phyloP scores from a whole-genome alignment of 2,113 vertebrate genomes.

The Pagrus major region DNA sequence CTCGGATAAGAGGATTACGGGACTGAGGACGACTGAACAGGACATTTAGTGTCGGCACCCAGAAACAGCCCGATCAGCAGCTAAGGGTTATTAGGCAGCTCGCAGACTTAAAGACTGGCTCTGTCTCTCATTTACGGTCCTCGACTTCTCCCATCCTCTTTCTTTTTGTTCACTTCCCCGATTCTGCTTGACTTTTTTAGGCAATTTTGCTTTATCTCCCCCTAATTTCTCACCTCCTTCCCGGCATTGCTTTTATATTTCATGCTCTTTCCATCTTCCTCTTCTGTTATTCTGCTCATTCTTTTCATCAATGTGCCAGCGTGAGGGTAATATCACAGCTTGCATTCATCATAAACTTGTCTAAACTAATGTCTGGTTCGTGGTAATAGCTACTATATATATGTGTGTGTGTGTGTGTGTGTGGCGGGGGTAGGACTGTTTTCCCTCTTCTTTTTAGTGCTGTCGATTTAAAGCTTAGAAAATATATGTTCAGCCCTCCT shows the following conservation, averaged over 20 bases:
- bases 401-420: not conserved
- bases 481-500: slow-evolving; percentile 65
- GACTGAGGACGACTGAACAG: slow-evolving; percentile 64
- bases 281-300: not conserved
- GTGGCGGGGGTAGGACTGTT: slow-evolving; percentile 7
- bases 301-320: slow-evolving; percentile 55
- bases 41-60: slow-evolving; percentile 65
- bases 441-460: slow-evolving; percentile 58
- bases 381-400: not conserved
- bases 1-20: slow-evolving; percentile 75
- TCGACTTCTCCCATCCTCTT: not conserved
- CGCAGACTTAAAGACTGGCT: slow-evolving; percentile 43
- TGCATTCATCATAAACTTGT: slow-evolving; percentile 62
- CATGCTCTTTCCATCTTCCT: slow-evolving; percentile 5
- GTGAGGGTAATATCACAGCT: slow-evolving; percentile 52
- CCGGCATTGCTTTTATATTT: not conserved
- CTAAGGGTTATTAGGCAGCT: slow-evolving; percentile 66
- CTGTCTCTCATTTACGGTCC: slow-evolving; percentile 39
- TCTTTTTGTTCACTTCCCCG: not conserved
- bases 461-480: slow-evolving; percentile 65
- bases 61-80: slow-evolving; percentile 72
- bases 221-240: not conserved
- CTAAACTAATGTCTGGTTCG: slow-evolving; percentile 50
- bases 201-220: not conserved
- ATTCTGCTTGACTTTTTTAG: not conserved